Base-by-base conservation (phyloP, 2,797 vertebrate species). In the Sternarchorhynchus goeldii region DNA sequence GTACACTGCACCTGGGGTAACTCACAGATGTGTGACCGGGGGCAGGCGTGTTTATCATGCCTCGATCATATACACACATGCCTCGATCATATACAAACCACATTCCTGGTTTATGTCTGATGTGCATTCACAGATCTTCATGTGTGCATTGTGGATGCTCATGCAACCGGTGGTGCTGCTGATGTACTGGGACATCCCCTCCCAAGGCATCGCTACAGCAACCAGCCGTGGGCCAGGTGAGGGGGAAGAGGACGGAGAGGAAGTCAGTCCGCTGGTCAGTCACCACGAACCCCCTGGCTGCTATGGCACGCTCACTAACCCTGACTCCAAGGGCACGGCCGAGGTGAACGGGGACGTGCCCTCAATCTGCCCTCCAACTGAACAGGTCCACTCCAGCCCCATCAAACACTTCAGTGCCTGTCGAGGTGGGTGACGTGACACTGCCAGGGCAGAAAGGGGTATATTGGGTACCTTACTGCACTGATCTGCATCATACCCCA, bases 1-100 rank as follows among this genome's bases (percentile, higher is more conserved):
- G 86, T 95, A 90, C 69, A 95, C 94, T 0, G 89, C 94, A 0
- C 94, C 95, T 0, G 95, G 95, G 89, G 95, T 96, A 90, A 93
- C 90, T 76, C 36, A 36, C 32, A 45, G 18, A 14, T 10, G 5
- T 29, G 25, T 0, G 10, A 64, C 56, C n/a, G 3, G n/a, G 41
- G n/a, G 53, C 8, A 14, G 32, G 53, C 16, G 8, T 39, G 67
- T 55, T 18, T 57, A 50, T 14, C 45, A 12, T 12, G 45, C 45
- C 45, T 2, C 12, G 45, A 12, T 50, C 12, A 41, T 41, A 1
- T 41, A 10, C 39, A 50, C n/a, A n/a, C 45, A 12, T 12, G 45
- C 45, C 45, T 2, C 12, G 45, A 12, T 50, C 12, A 41, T 41
- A 1, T 41, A 10, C 39, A 50, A n/a, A n/a, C n/a, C n/a, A n/a